Conservation (phyloP, 2,888 invertebrate species). For the Ferrisia virgata region DNA sequence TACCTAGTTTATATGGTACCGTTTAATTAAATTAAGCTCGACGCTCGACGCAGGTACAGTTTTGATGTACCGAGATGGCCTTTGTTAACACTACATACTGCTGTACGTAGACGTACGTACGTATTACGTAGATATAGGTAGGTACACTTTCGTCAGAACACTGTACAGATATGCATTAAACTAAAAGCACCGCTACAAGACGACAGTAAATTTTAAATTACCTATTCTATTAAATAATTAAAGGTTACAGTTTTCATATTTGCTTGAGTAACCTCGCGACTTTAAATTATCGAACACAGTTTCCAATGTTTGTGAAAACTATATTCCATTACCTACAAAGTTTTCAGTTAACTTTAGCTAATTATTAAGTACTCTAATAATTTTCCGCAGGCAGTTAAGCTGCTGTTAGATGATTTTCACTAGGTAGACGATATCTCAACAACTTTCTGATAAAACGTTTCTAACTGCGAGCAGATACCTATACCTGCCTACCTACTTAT, state of each 20-base stretch:
- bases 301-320: constrained; percentile 22
- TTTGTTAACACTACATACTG: not conserved
- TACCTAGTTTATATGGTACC: not conserved
- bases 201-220: constrained; percentile 13
- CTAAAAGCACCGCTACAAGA: constrained; percentile 13
- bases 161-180: not conserved
- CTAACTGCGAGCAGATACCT: not conserved
- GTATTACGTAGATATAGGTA: not conserved
- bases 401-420: constrained; percentile 12
- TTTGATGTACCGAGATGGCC: not conserved
- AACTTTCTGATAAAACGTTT: constrained; percentile 16
- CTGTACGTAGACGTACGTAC: not conserved
- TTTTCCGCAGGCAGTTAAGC: constrained; percentile 24
- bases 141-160: not conserved
- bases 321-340: constrained; percentile 28
- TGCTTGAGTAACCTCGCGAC: constrained; percentile 23
- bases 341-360: constrained; percentile 23
- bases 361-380: constrained; percentile 32
- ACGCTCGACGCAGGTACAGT: not conserved
- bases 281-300: constrained; percentile 30
- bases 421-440: constrained; percentile 1
- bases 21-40: constrained; percentile 7
- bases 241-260: constrained; percentile 31
- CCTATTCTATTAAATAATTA: constrained; percentile 23
- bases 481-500: not conserved